Conservation (phyloP, 1,140 invertebrate genomes). For the Adoxophyes honmai region DNA sequence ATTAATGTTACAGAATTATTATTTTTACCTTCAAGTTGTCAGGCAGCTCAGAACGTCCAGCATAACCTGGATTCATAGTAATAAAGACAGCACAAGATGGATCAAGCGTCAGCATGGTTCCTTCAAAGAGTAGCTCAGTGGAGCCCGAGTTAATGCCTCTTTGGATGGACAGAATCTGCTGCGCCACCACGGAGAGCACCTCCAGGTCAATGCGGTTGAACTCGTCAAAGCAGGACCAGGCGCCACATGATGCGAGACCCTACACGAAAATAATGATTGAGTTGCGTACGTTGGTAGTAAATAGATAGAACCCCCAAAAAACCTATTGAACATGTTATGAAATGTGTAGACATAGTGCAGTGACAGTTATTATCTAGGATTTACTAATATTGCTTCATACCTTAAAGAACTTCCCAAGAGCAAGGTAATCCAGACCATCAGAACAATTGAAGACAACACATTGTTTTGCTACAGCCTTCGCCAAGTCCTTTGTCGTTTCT, state of each 20-base stretch:
- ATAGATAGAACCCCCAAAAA: too few relatives aligned
- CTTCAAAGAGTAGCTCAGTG: conserved; percentile 90
- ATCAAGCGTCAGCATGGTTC: conserved; percentile 91
- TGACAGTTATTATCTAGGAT: too few relatives aligned
- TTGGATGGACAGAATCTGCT: conserved; percentile 91
- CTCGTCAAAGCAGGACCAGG: conserved; percentile 98
- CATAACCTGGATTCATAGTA: conserved; percentile 98
- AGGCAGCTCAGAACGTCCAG: conserved; percentile 92
- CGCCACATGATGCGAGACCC: conserved; percentile 95
- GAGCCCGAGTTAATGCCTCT: conserved; percentile 87
- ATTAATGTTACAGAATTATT: background rate
- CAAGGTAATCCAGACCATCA: conserved; percentile 94
- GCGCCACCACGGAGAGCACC: conserved; percentile 94
- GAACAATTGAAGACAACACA: conserved; percentile 99
- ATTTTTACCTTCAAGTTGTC: conserved; percentile 92
- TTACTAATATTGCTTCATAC: too few relatives aligned
- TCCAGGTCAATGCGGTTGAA: conserved; percentile 92
- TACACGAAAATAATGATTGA: too few relatives aligned
- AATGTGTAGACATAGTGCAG: too few relatives aligned
- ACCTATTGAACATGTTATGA: too few relatives aligned
- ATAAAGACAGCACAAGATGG: conserved; percentile 96
- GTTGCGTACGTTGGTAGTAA: too few relatives aligned
- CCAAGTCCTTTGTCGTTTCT: conserved; percentile 97
- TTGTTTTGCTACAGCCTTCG: conserved; percentile 96
- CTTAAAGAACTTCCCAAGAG: conserved; percentile 97